Conservation (phyloP, 2,797 vertebrate species). For the Microtus obscurus region DNA sequence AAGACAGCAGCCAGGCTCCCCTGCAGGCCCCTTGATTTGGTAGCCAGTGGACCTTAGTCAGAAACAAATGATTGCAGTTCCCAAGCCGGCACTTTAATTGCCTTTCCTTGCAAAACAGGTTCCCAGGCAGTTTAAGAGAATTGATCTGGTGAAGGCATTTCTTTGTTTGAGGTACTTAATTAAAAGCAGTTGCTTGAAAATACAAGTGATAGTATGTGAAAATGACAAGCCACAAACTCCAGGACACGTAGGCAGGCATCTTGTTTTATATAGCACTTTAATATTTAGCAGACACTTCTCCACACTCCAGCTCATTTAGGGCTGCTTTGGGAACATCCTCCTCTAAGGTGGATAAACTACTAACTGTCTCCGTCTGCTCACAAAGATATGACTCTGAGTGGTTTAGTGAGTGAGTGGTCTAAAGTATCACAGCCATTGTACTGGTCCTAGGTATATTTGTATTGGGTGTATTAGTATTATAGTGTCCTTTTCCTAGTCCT, state of each 20-base stretch:
- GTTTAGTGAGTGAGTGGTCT: slow-evolving; percentile 4
- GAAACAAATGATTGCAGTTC: slow-evolving; percentile 53
- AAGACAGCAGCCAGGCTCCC: neutral
- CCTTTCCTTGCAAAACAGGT: slow-evolving; percentile 54
- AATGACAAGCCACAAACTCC: slow-evolving; percentile 47
- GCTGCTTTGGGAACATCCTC: slow-evolving; percentile 25
- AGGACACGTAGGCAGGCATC: slow-evolving; percentile 14
- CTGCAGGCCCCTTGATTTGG: neutral
- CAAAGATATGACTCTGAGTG: neutral
- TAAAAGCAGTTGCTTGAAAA: slow-evolving; percentile 49
- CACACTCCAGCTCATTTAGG: slow-evolving; percentile 18
- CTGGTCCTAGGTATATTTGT: neutral
- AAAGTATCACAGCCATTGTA: slow-evolving; percentile 10
- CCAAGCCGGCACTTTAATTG: slow-evolving; percentile 16
- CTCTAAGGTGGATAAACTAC: neutral
- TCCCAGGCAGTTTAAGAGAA: slow-evolving; percentile 61
- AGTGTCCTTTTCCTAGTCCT: neutral
- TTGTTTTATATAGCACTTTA: slow-evolving; percentile 35
- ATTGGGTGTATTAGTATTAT: slow-evolving; percentile 25
- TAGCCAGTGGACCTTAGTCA: slow-evolving; percentile 28
- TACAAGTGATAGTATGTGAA: slow-evolving; percentile 60
- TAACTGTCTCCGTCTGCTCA: neutral
- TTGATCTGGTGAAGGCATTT: slow-evolving; percentile 44
- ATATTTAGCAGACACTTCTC: slow-evolving; percentile 29
- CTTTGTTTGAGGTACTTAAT: slow-evolving; percentile 57